Evolutionary conservation across 2,797 vertebrate species (phyloP).

Genomic region (Etheostoma nigrum): DNA sequence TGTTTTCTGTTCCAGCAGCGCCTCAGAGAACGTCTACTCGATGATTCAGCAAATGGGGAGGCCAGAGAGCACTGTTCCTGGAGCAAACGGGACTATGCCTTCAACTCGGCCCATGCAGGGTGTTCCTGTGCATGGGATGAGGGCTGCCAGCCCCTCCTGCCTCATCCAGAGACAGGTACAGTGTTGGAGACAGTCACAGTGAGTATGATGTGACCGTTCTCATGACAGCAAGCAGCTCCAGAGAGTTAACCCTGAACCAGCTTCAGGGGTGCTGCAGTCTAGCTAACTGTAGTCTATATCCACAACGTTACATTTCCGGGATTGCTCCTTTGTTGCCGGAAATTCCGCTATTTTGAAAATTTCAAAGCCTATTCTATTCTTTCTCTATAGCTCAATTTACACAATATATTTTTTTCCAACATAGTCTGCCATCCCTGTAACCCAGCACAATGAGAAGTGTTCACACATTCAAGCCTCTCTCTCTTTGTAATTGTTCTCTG

Average conservation of each 20-base stretch:
- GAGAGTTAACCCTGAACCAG: neutral
- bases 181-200: neutral
- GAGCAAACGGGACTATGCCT: constrained; percentile 75
- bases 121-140: constrained; percentile 64
- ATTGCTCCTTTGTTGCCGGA: no score
- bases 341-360: constrained; percentile 38
- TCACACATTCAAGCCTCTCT: no score
- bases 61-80: constrained; percentile 75
- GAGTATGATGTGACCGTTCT: neutral
- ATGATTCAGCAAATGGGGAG: constrained; percentile 80
- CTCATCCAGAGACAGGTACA: constrained; percentile 83
- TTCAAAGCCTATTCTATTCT: no score
- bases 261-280: neutral
- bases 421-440: no score
- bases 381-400: no score
- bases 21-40: constrained; percentile 85
- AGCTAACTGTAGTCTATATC: neutral
- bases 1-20: constrained; percentile 51
- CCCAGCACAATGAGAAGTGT: no score
- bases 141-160: constrained; percentile 75
- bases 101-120: constrained; percentile 67
- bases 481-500: no score
- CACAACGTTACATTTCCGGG: no score
- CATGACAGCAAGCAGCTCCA: neutral
- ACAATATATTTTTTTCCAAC: no score